Conservation (phyloP, 2,797 vertebrate species). For the Etheostoma nigrum region DNA sequence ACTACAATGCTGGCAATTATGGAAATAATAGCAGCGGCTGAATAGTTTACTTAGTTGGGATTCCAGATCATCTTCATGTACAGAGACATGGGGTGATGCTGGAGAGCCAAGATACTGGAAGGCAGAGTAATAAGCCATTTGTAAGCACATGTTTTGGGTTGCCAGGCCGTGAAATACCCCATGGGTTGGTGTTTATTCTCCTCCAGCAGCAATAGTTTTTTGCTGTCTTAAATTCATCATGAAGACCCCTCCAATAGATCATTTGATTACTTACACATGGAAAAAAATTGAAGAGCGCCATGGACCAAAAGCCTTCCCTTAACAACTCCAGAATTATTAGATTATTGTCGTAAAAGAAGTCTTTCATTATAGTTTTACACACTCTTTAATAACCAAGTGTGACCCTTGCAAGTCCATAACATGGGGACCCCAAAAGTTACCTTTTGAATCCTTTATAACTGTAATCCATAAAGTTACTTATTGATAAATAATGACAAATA, state of each 20-base stretch:
- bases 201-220: neutral
- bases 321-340: neutral
- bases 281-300: neutral
- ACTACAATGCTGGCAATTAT: constrained; percentile 85
- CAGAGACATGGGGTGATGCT: constrained; percentile 49
- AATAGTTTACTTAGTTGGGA: constrained; percentile 80
- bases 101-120: constrained; percentile 36
- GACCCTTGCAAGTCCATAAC: constrained; percentile 1
- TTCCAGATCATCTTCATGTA: constrained; percentile 63
- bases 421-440: neutral
- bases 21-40: constrained; percentile 80
- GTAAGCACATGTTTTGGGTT: neutral
- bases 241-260: neutral
- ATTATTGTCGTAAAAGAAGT: constrained; percentile 1
- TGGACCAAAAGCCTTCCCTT: neutral
- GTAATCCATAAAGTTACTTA: neutral
- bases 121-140: constrained; percentile 32
- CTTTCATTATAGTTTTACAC: constrained; percentile 15
- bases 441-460: neutral
- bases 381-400: neutral
- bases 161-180: neutral
- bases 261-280: neutral
- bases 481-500: neutral
- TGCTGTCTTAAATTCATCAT: neutral
- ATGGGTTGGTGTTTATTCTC: constrained; percentile 1